Evolutionary conservation across 2,888 invertebrate genomes (phyloP), one percentile per base, ranked within the genome.

Genomic region (Lycophotia porphyrea): DNA sequence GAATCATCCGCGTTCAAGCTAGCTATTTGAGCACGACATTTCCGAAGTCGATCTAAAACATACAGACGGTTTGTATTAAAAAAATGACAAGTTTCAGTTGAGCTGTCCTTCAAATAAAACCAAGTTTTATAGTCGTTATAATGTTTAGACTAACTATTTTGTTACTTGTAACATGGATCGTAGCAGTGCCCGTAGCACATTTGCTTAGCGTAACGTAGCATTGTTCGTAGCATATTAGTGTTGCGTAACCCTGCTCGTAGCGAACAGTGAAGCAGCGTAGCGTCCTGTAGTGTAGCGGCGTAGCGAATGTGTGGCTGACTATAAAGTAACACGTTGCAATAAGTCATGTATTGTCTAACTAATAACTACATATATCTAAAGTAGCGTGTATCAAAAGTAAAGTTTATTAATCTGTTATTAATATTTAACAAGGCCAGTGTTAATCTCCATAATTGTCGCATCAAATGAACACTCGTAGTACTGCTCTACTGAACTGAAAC

Each of bases 1-100:
- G 72, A 70, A 71, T 85, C 77, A 80, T 78, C 80, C 72, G 67
- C 65, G n/a, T 73, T 63, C 68, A 68, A 47, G 64, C 64, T 49
- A 61, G 72, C 58, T 66, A 71, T 63, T 34, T 52, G n/a, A 34
- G 27, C 70, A 74, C 71, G 68, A 75, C 31, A 71, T 71, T 76
- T 55, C 44, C 63, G 34, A 67, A 74, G 24, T 7, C 24, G 39
- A 71, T 27, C 24, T 21, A 42, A 47, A 67, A 55, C 49, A 49
- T 49, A 55, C 31, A 55, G 47, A 44, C 24, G n/a, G 34, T n/a
- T 58, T 36, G 5, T 36, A 24, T 63, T 5, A 58, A 64, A 75
- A 74, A 78, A 42, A 11, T 13, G 5, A 74, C 27, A 34, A 47
- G 39, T 31, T 27, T 5, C 34, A 64, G 63, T 49, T 34, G 34